A percentile compares a stretch with the other conserved stretches of the same genome.
phyloP scores from a whole-genome alignment of 2,888 invertebrate species.

The Crossocerus cetratus region DNA sequence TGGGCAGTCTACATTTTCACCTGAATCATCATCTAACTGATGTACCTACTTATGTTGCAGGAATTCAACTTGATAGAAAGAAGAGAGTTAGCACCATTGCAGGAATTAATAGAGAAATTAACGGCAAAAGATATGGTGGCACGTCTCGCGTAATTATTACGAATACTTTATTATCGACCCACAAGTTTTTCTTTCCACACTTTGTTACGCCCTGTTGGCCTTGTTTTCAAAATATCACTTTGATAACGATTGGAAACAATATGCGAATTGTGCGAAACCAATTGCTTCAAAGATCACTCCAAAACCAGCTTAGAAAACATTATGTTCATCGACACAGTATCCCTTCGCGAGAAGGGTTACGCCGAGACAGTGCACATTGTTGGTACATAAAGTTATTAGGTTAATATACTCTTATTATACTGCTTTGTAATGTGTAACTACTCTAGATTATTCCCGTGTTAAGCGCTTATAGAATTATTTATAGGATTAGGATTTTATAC shows the following conservation, averaged over 20 bases:
- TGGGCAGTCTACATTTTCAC: too few species aligned
- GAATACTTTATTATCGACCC: conserved; percentile 4
- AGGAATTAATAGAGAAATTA: conserved; percentile 97
- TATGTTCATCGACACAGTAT: conserved; percentile 16
- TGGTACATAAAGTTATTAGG: conserved; percentile 51
- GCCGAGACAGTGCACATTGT: conserved; percentile 43
- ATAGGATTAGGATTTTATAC: conserved; percentile 57
- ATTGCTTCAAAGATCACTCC: not conserved
- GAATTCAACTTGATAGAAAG: conserved; percentile 98
- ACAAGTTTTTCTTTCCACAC: not conserved
- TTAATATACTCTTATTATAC: conserved; percentile 47
- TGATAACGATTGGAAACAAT: not conserved
- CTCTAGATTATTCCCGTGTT: conserved; percentile 50
- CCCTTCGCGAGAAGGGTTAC: conserved; percentile 26
- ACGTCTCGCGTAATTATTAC: conserved; percentile 4
- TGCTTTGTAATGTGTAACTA: conserved; percentile 45
- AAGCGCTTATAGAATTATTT: conserved; percentile 62
- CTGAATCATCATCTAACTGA: not conserved
- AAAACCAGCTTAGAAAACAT: conserved; percentile 4
- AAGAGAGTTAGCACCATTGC: conserved; percentile 96
- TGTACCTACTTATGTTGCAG: conserved; percentile 78
- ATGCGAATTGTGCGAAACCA: not conserved
- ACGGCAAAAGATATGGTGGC: conserved; percentile 86
- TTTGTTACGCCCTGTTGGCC: not conserved
- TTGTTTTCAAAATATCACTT: not conserved